These are phyloP conservation scores for Watsonalla binaria DNA, from an alignment of 2,888 invertebrate species.

Conservation along the genomic window DNA sequence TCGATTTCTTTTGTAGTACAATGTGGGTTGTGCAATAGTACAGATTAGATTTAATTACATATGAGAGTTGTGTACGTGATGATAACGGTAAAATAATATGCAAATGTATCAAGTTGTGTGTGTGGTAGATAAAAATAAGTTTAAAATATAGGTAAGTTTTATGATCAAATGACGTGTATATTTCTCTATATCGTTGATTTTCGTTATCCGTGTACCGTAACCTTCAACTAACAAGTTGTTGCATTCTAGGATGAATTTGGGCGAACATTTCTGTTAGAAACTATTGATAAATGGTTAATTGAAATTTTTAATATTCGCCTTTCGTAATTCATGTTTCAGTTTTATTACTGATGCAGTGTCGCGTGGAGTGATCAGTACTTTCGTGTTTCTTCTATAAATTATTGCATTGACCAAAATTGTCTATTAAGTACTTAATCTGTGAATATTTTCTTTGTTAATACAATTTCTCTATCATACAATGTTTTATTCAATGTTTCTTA, in stretches of 20 bases:
- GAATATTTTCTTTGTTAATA: no score
- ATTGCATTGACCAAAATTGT: no score
- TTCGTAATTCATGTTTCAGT: no score
- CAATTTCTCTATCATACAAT: no score
- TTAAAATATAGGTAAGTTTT: slow-evolving; percentile 45
- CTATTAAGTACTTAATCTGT: no score
- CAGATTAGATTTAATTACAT: slow-evolving; percentile 10
- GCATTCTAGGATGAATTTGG: neutral
- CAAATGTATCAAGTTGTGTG: slow-evolving; percentile 26
- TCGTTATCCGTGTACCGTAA: slow-evolving; percentile 7
- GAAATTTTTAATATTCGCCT: no score
- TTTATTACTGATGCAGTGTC: no score
- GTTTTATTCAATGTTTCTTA: no score
- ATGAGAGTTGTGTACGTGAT: slow-evolving; percentile 12
- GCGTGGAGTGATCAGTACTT: no score
- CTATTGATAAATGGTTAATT: no score
- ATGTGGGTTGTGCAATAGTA: slow-evolving; percentile 23
- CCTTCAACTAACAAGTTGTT: slow-evolving; percentile 4
- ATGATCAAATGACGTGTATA: slow-evolving; percentile 61
- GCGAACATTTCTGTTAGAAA: no score
- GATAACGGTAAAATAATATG: slow-evolving; percentile 18
- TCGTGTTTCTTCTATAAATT: no score
- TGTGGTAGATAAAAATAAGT: slow-evolving; percentile 18
- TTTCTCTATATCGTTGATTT: slow-evolving; percentile 17
- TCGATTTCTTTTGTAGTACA: slow-evolving; percentile 49